Conservation (phyloP, 2,113 vertebrate genomes). For the Syrrhaptes paradoxus region DNA sequence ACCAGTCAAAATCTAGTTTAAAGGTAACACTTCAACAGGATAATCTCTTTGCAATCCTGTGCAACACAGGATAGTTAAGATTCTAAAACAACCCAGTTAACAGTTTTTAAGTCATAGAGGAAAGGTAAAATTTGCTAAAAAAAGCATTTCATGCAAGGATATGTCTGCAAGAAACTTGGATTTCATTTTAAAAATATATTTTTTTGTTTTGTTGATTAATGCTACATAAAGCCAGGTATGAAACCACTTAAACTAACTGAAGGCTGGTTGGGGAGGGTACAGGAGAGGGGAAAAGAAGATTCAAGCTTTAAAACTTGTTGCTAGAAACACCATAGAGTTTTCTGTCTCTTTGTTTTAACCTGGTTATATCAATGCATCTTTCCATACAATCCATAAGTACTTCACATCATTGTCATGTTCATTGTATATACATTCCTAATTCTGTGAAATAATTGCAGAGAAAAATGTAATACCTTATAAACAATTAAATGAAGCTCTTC, state of each 20-base stretch:
- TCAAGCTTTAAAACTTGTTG: background rate
- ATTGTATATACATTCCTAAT: background rate
- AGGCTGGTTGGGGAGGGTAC: background rate
- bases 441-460: background rate
- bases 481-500: slow-evolving; percentile 98
- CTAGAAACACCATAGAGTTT: background rate
- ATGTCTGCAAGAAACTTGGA: background rate
- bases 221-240: background rate
- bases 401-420: background rate
- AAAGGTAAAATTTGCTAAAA: background rate
- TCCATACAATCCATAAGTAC: background rate
- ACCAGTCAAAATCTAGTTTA: background rate
- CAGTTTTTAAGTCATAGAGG: background rate
- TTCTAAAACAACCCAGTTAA: background rate
- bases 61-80: background rate
- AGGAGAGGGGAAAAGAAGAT: background rate
- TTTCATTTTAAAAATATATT: background rate
- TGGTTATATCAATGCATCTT: background rate
- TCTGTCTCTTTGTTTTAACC: background rate
- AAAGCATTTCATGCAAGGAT: background rate
- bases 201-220: background rate
- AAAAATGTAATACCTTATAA: slow-evolving; percentile 86
- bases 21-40: background rate
- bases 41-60: background rate
- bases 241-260: background rate